A percentile compares a stretch with the other conserved stretches of the same genome.
These are phyloP conservation scores for Stercorarius parasiticus DNA, from an alignment of 2,113 vertebrate genomes.

Conservation along the genomic window DNA sequence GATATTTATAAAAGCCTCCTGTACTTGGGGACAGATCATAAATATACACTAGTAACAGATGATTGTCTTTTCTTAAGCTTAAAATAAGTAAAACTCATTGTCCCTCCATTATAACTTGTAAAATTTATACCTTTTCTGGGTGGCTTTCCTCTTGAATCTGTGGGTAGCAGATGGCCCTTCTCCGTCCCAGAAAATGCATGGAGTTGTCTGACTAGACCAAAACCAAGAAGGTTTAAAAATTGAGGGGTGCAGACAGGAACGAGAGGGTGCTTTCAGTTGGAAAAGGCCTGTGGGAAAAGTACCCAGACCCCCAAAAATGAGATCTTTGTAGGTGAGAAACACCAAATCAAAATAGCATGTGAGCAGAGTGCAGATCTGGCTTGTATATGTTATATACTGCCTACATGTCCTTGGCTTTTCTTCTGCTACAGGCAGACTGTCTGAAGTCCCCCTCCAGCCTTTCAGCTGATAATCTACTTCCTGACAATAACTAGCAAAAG, in stretches of 20 bases:
- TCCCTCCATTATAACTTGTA: neutral
- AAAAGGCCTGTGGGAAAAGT: neutral
- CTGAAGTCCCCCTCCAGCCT: slow-evolving; percentile 33
- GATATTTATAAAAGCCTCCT: neutral
- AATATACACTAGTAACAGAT: neutral
- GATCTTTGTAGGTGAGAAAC: neutral
- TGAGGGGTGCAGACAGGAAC: neutral
- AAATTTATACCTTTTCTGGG: neutral
- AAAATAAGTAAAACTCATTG: neutral
- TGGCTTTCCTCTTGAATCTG: neutral
- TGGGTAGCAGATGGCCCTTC: neutral
- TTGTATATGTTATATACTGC: neutral
- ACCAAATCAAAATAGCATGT: neutral
- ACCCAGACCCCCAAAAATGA: neutral
- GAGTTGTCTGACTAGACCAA: neutral
- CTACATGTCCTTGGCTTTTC: neutral
- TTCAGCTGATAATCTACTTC: slow-evolving; percentile 4
- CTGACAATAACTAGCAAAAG: slow-evolving; percentile 54
- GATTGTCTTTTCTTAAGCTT: neutral
- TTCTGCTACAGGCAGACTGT: neutral
- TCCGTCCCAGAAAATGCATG: neutral
- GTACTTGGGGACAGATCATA: neutral
- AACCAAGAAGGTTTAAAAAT: neutral
- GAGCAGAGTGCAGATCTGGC: neutral
- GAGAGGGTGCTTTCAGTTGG: neutral